phyloP scores from a whole-genome alignment of 2,888 invertebrate species.

The Capitulum mitella region DNA sequence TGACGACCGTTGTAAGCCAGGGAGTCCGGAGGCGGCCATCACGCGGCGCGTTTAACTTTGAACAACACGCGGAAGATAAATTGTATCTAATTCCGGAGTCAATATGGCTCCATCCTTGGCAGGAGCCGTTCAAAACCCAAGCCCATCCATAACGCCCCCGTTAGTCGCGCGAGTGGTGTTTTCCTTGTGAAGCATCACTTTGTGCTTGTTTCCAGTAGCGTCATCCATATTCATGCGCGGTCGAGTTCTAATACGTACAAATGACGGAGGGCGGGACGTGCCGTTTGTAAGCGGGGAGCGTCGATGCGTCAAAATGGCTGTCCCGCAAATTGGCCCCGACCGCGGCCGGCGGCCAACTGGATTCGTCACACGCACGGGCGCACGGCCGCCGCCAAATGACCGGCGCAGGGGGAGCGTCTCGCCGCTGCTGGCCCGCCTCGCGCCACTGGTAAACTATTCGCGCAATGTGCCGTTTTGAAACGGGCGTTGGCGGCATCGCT shows the following conservation, averaged over 20 bases:
- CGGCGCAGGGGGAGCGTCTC: no score
- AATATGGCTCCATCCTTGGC: neutral
- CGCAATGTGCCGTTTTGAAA: no score
- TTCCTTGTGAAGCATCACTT: neutral
- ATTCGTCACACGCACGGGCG: no score
- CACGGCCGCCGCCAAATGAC: no score
- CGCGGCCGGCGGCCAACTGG: neutral
- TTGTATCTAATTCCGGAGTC: neutral
- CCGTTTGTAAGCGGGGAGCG: neutral
- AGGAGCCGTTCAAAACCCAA: neutral
- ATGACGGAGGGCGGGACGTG: neutral
- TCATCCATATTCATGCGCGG: slow-evolving; percentile 3
- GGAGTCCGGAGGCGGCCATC: neutral
- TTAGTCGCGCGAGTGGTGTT: neutral
- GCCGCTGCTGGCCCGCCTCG: no score
- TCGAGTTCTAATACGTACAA: neutral
- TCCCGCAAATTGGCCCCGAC: neutral
- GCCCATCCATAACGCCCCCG: neutral
- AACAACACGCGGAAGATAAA: neutral
- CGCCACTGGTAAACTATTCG: no score
- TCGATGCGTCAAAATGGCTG: slow-evolving; percentile 21
- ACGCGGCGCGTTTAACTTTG: neutral
- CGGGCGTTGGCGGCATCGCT: no score
- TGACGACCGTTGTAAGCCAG: neutral
- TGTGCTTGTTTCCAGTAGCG: slow-evolving; percentile 9